Percentiles rank a stretch among this genome's conserved stretches.
Evolutionary conservation across 2,113 vertebrate genomes (phyloP).

Genomic region (Colius striatus): DNA sequence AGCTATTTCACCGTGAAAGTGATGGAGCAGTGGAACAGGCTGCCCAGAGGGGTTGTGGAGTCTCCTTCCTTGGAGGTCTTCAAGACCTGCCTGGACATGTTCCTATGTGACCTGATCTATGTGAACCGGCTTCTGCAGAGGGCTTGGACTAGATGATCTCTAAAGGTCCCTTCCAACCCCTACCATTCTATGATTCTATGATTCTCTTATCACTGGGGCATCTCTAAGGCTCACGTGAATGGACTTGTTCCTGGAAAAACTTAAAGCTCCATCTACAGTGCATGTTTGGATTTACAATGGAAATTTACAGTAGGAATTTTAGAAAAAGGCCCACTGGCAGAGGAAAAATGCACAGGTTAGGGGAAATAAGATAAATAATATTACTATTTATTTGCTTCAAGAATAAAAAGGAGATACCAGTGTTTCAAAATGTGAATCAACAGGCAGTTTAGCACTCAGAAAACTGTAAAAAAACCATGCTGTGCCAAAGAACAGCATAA

Average conservation of each 20-base stretch:
- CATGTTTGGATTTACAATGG: background rate
- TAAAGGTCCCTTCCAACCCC: no score
- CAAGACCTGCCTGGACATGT: no score
- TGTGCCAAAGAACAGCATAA: background rate
- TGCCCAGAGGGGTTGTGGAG: no score
- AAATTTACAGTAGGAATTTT: background rate
- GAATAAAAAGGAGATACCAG: background rate
- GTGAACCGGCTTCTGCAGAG: no score
- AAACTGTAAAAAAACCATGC: accelerated
- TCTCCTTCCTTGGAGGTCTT: no score
- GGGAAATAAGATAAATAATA: background rate
- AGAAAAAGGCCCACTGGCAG: background rate
- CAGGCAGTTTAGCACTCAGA: background rate
- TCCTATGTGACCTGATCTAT: no score
- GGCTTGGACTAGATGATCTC: no score
- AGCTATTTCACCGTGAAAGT: no score
- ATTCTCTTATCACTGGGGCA: background rate
- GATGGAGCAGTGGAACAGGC: no score
- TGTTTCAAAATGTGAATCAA: background rate
- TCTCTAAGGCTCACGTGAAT: background rate
- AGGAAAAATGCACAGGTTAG: background rate
- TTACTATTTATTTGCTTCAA: background rate
- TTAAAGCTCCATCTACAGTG: slow-evolving; percentile 11
- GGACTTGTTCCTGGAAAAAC: background rate
- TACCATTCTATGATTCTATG: no score